A percentile compares a stretch with the other conserved stretches of the same genome.
Conservation (phyloP, 2,113 vertebrate species). For the Apus apus region DNA sequence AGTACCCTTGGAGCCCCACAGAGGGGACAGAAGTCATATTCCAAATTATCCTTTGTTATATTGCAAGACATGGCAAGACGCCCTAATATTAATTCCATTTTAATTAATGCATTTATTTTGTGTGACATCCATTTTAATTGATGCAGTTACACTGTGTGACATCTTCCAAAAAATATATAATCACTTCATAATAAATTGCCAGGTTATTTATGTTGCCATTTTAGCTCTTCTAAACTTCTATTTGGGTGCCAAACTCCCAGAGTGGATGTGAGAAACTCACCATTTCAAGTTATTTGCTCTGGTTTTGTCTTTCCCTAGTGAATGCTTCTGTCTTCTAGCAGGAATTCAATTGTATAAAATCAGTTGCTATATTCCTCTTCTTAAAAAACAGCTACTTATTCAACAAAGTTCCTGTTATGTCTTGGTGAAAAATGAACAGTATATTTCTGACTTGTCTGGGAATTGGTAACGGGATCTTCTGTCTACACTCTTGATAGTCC, state of each 20-base stretch:
- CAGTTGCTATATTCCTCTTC: background rate
- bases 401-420: background rate
- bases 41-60: slow-evolving; percentile 15
- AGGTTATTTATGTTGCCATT: slow-evolving; percentile 23
- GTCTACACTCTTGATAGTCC: background rate
- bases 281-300: background rate
- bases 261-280: background rate
- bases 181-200: background rate
- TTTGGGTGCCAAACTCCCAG: background rate
- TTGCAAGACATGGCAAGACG: slow-evolving; percentile 12
- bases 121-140: slow-evolving; percentile 43
- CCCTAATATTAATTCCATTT: background rate
- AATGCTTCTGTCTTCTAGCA: background rate
- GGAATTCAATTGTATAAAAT: background rate
- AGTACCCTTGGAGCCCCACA: background rate
- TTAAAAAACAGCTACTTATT: background rate
- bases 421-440: background rate
- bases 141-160: background rate
- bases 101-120: slow-evolving; percentile 17
- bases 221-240: background rate
- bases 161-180: slow-evolving; percentile 1
- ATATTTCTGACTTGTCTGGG: background rate
- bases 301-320: background rate
- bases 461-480: background rate
- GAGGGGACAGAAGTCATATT: background rate